Percentiles rank a stretch among this genome's conserved stretches.
These are phyloP conservation scores for Triops longicaudatus DNA, from an alignment of 1,140 invertebrate species.

Conservation along the genomic window DNA sequence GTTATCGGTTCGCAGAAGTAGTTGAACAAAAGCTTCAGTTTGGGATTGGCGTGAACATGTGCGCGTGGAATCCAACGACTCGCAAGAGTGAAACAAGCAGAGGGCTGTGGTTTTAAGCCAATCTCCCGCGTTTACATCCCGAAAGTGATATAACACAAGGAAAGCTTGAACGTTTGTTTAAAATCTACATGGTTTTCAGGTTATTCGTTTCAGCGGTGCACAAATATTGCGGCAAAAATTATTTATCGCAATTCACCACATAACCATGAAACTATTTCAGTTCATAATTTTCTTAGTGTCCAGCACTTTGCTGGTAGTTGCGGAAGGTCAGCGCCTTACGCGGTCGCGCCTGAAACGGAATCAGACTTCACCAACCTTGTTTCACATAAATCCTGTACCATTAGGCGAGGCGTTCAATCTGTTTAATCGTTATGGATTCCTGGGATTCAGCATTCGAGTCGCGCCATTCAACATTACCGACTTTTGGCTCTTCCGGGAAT, in stretches of 20 bases:
- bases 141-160: no score
- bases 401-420: slow-evolving; percentile 27
- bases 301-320: neutral
- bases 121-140: no score
- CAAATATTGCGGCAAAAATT: no score
- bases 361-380: neutral
- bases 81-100: neutral
- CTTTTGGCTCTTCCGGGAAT: slow-evolving; percentile 19
- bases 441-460: slow-evolving; percentile 24
- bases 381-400: slow-evolving; percentile 3
- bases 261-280: neutral
- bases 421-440: slow-evolving; percentile 26
- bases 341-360: neutral
- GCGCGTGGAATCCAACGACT: neutral
- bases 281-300: neutral
- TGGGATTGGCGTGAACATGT: neutral
- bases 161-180: no score
- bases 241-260: neutral
- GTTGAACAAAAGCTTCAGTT: neutral
- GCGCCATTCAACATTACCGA: slow-evolving; percentile 22
- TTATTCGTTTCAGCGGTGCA: no score
- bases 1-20: neutral
- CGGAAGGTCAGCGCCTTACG: neutral
- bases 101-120: neutral
- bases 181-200: no score